Percentiles rank a stretch among this genome's conserved stretches.
phyloP scores from a whole-genome alignment of 2,113 vertebrate genomes.

The Hypanus sabinus region DNA sequence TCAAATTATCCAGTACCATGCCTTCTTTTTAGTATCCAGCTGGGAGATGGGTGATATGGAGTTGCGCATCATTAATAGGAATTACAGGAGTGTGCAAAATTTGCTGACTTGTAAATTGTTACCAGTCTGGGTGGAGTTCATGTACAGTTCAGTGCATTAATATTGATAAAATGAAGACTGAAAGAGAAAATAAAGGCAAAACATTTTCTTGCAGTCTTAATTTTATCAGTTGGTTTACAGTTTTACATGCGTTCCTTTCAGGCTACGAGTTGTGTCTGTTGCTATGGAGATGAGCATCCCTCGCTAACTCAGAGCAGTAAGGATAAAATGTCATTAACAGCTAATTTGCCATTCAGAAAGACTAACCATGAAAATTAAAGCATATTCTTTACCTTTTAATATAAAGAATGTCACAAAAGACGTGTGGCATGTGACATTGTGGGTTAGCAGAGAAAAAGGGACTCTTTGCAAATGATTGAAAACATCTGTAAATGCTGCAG shows the following conservation, averaged over 20 bases:
- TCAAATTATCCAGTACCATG: too few relatives aligned
- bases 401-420: neutral
- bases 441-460: neutral
- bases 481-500: neutral
- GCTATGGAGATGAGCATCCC: neutral
- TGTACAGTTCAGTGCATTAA: too few relatives aligned
- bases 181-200: too few relatives aligned
- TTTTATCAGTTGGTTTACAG: too few relatives aligned
- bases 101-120: too few relatives aligned
- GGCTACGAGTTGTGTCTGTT: neutral
- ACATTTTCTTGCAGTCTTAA: too few relatives aligned
- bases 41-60: too few relatives aligned
- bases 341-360: neutral
- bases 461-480: neutral
- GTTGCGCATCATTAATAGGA: too few relatives aligned
- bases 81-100: too few relatives aligned
- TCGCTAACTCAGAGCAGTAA: neutral
- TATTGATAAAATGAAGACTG: too few relatives aligned
- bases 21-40: too few relatives aligned
- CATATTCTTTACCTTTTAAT: neutral
- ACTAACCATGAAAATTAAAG: neutral
- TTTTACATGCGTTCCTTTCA: neutral
- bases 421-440: neutral
- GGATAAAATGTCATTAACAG: neutral
- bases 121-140: too few relatives aligned